Base-by-base conservation (phyloP, 1,140 invertebrate species). In the Drosophila varians region DNA sequence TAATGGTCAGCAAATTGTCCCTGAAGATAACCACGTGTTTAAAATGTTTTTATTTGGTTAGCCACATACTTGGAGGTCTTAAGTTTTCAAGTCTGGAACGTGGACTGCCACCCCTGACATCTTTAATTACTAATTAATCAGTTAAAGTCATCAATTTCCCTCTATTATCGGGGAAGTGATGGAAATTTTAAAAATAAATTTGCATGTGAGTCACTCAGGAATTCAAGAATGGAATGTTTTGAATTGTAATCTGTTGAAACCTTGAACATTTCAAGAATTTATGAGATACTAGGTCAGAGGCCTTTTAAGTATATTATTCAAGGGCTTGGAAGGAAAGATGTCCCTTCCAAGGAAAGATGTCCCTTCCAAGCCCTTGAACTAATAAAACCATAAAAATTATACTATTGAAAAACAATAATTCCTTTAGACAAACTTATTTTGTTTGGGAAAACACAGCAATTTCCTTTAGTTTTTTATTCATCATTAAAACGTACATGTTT, bases 1-100 rank as follows among this genome's bases (percentile, higher is more conserved):
- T 36, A 71, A 53, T 45, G 69, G 68, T 61, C 69, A 72, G 26
- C 47, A 26, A 11, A 34, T 23, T 46, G 36, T 25, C 52, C 64
- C 52, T 56, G 54, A 26, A 23, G 43, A 28, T 23, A 40, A 12
- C 12, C 31, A 66, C 21, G 36, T 51, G 40, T 28, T n/a, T n/a
- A 16, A 1, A 12, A 49, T 3, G 21, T 46, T 52, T 65, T 28
- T 31, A n/a, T 54, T 14, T 4, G 11, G 36, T 1, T 12, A 12
- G 16, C 21, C 21, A 23, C 23, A 16, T 47, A 16, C 25, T 61
- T 43, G 62, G 25, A 4, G 11, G 21, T 9, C 14, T 46, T 26
- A 34, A 16, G n/a, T 0, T 14, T 5, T 4, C 11, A 1, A 12
- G 56, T 16, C 42, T 28, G 7, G 16, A 26, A 7, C 11, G 12